Evolutionary conservation across 1,140 invertebrate genomes (phyloP).

Genomic region (Brachionus plicatilis): DNA sequence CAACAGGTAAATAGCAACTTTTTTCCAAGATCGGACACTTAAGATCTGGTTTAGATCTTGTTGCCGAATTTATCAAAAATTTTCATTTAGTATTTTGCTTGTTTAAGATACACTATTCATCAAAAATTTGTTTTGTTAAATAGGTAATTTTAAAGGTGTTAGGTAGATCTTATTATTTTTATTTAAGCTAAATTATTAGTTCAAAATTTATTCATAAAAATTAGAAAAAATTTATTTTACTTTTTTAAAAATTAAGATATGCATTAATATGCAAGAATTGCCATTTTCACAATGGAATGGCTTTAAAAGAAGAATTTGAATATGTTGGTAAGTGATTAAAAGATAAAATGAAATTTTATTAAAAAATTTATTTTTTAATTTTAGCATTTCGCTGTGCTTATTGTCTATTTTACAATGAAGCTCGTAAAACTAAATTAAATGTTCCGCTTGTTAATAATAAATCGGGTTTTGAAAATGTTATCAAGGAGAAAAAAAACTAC

Average conservation of each 20-base stretch:
- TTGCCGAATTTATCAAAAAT: not conserved
- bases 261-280: constrained; percentile 88
- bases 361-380: not conserved
- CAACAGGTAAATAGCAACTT: constrained; percentile 58
- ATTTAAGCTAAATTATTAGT: not conserved
- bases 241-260: constrained; percentile 60
- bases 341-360: not conserved
- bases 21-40: not conserved
- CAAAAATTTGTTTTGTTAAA: constrained; percentile 2
- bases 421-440: not conserved
- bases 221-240: not conserved
- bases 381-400: constrained; percentile 39
- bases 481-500: not conserved
- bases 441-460: constrained; percentile 18
- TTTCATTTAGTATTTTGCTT: not conserved
- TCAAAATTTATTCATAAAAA: not conserved
- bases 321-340: constrained; percentile 65
- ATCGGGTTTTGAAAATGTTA: not conserved
- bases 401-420: constrained; percentile 37
- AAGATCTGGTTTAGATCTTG: not conserved
- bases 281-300: constrained; percentile 91
- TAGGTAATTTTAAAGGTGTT: constrained; percentile 27
- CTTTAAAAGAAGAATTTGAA: constrained; percentile 89
- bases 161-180: not conserved
- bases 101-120: constrained; percentile 26